A percentile compares a stretch with the other conserved stretches of the same genome.
These are phyloP conservation scores for Rotaria macrura DNA, from an alignment of 2,888 invertebrate species.

Conservation along the genomic window DNA sequence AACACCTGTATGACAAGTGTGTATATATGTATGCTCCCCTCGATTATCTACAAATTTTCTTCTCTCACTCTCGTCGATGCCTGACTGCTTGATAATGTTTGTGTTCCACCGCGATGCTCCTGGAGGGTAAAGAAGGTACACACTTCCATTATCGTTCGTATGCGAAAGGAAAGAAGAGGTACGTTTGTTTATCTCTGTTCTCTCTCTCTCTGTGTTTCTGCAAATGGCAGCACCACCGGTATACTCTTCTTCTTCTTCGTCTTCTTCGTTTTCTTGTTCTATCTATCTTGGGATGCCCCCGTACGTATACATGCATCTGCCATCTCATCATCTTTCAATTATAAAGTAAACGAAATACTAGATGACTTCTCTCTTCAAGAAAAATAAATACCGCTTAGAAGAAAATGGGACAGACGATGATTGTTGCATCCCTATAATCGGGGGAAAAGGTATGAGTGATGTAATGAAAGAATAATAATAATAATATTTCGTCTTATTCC, in stretches of 20 bases:
- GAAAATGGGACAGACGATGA: not conserved
- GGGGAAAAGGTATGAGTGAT: not conserved
- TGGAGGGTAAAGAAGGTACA: not conserved
- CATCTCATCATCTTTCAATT: slow-evolving; percentile 13
- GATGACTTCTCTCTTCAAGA: not conserved
- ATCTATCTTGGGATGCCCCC: not conserved
- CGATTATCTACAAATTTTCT: slow-evolving; percentile 3
- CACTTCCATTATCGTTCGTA: not conserved
- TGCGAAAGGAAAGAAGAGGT: not conserved
- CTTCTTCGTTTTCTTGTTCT: not conserved
- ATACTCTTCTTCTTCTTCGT: not conserved
- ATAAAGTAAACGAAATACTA: slow-evolving; percentile 10
- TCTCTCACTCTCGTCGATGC: not conserved
- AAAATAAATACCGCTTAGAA: not conserved
- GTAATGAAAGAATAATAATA: slow-evolving; percentile 5
- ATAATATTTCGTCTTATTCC: not conserved
- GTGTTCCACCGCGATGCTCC: not conserved
- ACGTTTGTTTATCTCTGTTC: not conserved
- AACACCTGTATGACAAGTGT: slow-evolving; percentile 1
- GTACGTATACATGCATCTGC: not conserved
- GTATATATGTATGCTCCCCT: not conserved
- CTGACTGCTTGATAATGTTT: slow-evolving; percentile 2
- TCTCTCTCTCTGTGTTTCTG: too few species aligned
- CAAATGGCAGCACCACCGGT: not conserved
- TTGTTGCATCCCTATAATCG: not conserved